phyloP scores from a whole-genome alignment of 2,113 vertebrate genomes.

The Stictonetta naevosa region DNA sequence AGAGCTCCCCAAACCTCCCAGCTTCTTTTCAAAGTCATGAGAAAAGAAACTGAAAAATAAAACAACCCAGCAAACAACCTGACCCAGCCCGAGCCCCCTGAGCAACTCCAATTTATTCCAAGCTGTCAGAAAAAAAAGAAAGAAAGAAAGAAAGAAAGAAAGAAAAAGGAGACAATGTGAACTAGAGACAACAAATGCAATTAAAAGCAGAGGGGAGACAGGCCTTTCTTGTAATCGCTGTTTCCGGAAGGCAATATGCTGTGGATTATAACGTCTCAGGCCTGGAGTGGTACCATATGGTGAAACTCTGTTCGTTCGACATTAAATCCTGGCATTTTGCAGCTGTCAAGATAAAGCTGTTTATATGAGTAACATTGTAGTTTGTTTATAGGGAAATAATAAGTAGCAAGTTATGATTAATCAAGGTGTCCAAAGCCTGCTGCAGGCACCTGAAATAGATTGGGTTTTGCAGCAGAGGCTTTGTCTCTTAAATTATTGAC shows the following conservation, averaged over 20 bases:
- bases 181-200: conserved; percentile 1
- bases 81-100: not conserved
- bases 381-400: conserved; percentile 86
- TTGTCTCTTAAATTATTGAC: conserved; percentile 61
- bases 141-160: no score
- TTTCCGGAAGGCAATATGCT: conserved; percentile 72
- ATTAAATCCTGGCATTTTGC: conserved; percentile 85
- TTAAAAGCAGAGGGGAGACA: conserved; percentile 22
- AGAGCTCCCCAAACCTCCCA: not conserved
- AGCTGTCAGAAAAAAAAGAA: not conserved
- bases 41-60: not conserved
- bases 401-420: conserved; percentile 80
- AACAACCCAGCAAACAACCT: not conserved
- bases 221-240: conserved; percentile 55
- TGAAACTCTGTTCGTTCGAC: conserved; percentile 71
- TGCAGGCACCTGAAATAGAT: conserved; percentile 56
- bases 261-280: conserved; percentile 71
- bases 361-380: conserved; percentile 79
- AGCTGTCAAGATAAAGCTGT: conserved; percentile 83
- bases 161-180: not conserved
- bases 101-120: not conserved
- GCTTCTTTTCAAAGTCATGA: not conserved
- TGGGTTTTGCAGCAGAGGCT: conserved; percentile 47
- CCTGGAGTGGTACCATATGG: conserved; percentile 79
- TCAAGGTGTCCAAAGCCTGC: conserved; percentile 80